Conservation (phyloP, 2,797 vertebrate species). For the Coregonus ussuriensis region DNA sequence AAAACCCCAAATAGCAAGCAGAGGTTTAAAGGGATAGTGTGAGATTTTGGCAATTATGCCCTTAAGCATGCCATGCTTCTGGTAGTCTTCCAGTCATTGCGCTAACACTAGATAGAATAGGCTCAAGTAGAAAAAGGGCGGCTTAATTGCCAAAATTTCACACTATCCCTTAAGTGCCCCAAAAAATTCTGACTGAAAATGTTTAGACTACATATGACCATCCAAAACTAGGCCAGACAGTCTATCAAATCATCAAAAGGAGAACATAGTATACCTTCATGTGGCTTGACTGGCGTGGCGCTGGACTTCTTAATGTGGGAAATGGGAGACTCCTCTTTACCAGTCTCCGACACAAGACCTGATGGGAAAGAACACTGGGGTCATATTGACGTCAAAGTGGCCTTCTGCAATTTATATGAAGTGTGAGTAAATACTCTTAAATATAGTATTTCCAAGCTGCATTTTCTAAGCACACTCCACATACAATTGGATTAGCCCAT, state of each 20-base stretch:
- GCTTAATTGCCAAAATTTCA: no score
- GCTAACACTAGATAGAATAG: no score
- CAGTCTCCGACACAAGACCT: conserved; percentile 74
- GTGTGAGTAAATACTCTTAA: neutral
- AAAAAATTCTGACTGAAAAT: neutral
- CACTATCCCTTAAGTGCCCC: no score
- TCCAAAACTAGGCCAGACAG: no score
- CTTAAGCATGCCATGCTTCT: no score
- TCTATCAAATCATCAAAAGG: neutral
- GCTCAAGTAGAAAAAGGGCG: no score
- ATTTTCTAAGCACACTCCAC: no score
- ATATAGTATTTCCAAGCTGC: no score
- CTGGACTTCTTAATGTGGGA: conserved; percentile 67
- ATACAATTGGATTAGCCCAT: no score
- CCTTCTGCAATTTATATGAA: neutral
- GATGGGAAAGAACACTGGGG: conserved; percentile 29
- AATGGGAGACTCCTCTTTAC: conserved; percentile 67
- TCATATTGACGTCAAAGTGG: conserved; percentile 3
- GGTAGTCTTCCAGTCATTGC: no score
- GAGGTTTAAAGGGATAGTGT: no score
- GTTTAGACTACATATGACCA: neutral
- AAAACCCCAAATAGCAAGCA: neutral
- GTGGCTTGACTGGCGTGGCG: conserved; percentile 75
- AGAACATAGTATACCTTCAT: conserved; percentile 67
- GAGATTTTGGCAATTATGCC: no score